A percentile compares a stretch with the other conserved stretches of the same genome.
These are phyloP conservation scores for Tyrannus savana DNA, from an alignment of 2,113 vertebrate species.

Conservation along the genomic window DNA sequence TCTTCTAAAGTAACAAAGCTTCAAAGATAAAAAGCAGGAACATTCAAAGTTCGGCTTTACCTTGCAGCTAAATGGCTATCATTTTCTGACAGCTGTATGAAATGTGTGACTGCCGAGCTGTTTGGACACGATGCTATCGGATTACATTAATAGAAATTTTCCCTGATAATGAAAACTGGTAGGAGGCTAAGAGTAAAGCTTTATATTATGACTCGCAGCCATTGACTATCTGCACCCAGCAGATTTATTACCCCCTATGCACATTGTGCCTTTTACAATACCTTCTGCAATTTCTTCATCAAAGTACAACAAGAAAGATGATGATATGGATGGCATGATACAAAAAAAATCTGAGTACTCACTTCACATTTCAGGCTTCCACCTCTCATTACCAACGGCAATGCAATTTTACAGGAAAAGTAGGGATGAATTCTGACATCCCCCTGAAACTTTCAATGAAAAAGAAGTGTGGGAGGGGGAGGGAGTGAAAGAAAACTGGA, in stretches of 20 bases:
- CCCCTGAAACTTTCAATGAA: not conserved
- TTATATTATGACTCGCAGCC: conserved; percentile 62
- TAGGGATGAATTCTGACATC: not conserved
- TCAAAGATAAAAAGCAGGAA: conserved; percentile 50
- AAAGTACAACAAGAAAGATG: conserved; percentile 7
- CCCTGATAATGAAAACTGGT: conserved; percentile 69
- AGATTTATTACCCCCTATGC: conserved; percentile 53
- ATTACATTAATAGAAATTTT: conserved; percentile 65
- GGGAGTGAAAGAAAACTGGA: not conserved
- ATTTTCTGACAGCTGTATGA: conserved; percentile 56
- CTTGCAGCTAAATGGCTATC: conserved; percentile 65
- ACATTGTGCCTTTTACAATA: conserved; percentile 50
- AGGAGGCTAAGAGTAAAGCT: conserved; percentile 64
- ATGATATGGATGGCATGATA: not conserved
- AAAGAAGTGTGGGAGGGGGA: not conserved
- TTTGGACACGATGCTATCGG: conserved; percentile 50
- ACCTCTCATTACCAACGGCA: not conserved
- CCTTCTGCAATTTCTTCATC: conserved; percentile 36
- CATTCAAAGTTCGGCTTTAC: conserved; percentile 43
- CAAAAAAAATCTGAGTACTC: not conserved
- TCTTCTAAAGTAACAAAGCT: conserved; percentile 31
- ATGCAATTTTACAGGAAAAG: not conserved
- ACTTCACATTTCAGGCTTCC: not conserved
- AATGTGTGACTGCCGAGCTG: conserved; percentile 30
- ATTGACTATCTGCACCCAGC: conserved; percentile 61